Conservation (phyloP, 1,140 invertebrate species). For the Drosophila bipectinata region DNA sequence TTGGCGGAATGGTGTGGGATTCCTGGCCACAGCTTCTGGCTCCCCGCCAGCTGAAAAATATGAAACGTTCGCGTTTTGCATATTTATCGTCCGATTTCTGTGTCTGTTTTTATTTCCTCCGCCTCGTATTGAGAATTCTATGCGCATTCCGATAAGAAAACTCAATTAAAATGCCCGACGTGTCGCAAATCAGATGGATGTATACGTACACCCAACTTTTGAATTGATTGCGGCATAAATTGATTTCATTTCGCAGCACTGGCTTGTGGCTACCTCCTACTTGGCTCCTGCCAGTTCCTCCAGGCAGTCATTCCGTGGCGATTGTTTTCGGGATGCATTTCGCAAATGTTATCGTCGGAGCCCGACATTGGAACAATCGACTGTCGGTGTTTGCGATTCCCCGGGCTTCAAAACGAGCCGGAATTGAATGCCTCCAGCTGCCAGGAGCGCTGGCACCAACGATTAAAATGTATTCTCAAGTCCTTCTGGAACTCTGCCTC, state of each 20-base stretch:
- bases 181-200: conserved; percentile 70
- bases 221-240: conserved; percentile 69
- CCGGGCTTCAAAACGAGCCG: conserved; percentile 5
- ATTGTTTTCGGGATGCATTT: conserved; percentile 41
- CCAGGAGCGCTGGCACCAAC: background rate
- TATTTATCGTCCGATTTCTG: conserved; percentile 57
- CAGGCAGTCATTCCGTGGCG: conserved; percentile 3
- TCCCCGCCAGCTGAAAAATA: conserved; percentile 55
- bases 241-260: conserved; percentile 32
- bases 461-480: too few relatives aligned
- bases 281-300: background rate
- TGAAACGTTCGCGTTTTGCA: conserved; percentile 73
- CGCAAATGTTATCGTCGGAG: conserved; percentile 43
- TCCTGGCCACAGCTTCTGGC: conserved; percentile 28
- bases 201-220: conserved; percentile 31
- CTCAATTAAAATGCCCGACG: conserved; percentile 73
- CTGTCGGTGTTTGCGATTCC: conserved; percentile 39
- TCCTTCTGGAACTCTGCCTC: conserved; percentile 6
- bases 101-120: conserved; percentile 1
- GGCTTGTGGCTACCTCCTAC: background rate
- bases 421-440: conserved; percentile 6
- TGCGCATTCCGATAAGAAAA: conserved; percentile 57
- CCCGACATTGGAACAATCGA: conserved; percentile 40
- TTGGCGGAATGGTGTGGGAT: conserved; percentile 58
- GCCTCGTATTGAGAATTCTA: conserved; percentile 55